Evolutionary conservation across 2,113 vertebrate genomes (phyloP), one percentile per base, ranked within the genome.

Genomic region (Notothenia coriiceps): DNA sequence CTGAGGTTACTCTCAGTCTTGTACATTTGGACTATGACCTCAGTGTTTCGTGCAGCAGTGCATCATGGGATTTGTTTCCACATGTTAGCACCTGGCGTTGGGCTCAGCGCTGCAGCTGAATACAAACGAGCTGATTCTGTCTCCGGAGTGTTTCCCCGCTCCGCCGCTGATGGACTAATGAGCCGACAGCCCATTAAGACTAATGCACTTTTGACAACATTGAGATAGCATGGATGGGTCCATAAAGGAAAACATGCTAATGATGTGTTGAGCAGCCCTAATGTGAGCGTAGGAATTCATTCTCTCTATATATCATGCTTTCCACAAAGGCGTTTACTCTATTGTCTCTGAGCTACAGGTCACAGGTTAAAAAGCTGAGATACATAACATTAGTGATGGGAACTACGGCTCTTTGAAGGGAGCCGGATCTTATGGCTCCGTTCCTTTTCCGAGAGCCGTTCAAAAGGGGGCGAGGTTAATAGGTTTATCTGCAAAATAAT

Each of bases 111-210:
- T 4, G 22, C 54, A n/a, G 72, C 83, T 80, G 73, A 64, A 74
- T 73, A 44, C 63, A 74, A 78, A 86, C 64, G 17, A 10, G 74
- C 59, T 0, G 2, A 2, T n/a, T 43, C 8, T 40, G 62, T 72
- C 57, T 67, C 67, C 7, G 10, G 65, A 74, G 84, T 10, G 40
- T 22, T 49, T 33, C 47, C 3, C 13, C 50, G 56, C 52, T 33
- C 33, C 0, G 18, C 71, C n/a, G 46, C 73, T 71, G 79, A n/a
- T 44, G 52, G 68, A 10, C 65, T 75, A 79, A 84, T 79, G 82
- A 79, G 74, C 74, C 22, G 1, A 29, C 59, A 46, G 74, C 75
- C 59, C 82, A 76, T 85, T 85, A 85, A 59, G 20, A 64, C 62
- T 88, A 69, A 85, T 82, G 79, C 6, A 1, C 20, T 65, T 76